These are phyloP conservation scores for Meteorus colon DNA, from an alignment of 2,888 invertebrate species.

Conservation along the genomic window DNA sequence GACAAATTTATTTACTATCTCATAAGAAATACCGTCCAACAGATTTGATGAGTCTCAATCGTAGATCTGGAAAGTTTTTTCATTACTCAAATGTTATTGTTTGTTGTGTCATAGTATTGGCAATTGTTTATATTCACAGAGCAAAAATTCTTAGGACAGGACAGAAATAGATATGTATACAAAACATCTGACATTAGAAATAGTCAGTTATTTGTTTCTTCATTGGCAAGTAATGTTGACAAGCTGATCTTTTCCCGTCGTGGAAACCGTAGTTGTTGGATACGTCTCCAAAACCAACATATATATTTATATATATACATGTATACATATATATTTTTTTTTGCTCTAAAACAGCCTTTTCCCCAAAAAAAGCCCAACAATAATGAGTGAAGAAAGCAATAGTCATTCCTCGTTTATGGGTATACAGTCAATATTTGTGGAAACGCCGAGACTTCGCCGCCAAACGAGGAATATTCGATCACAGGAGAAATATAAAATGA, in stretches of 20 bases:
- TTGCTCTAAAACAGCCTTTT: slow-evolving; percentile 22
- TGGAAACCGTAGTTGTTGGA: slow-evolving; percentile 59
- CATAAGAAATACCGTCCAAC: too few relatives aligned
- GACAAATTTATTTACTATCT: too few relatives aligned
- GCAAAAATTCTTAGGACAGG: too few relatives aligned
- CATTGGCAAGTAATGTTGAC: neutral
- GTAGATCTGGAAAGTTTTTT: too few relatives aligned
- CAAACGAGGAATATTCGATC: neutral
- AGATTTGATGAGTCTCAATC: too few relatives aligned
- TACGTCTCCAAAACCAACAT: slow-evolving; percentile 43
- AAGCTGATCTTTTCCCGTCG: slow-evolving; percentile 54
- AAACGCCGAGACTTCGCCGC: neutral
- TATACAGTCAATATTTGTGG: slow-evolving; percentile 18
- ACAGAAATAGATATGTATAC: too few relatives aligned
- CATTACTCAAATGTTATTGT: too few relatives aligned
- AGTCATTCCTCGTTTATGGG: neutral
- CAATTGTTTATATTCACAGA: too few relatives aligned
- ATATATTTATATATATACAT: too few relatives aligned
- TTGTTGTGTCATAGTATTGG: too few relatives aligned
- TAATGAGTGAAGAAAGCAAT: neutral
- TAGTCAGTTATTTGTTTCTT: neutral
- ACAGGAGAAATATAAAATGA: neutral
- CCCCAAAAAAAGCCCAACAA: neutral
- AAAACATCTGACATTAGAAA: slow-evolving; percentile 36
- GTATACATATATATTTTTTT: too few relatives aligned